Conservation (phyloP, 2,888 invertebrate genomes). For the Agrochola circellaris region DNA sequence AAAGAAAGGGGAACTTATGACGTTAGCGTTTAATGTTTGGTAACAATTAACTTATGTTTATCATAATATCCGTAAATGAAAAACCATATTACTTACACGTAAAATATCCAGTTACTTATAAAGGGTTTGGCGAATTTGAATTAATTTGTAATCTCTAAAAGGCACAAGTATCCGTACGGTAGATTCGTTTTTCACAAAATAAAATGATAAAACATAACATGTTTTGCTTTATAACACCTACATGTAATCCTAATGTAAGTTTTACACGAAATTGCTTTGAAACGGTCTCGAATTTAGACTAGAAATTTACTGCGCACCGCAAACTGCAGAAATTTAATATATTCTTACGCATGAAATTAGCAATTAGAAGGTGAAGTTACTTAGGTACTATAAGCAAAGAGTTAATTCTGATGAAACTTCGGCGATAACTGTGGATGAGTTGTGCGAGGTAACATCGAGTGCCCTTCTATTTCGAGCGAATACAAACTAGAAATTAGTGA, state of each 20-base stretch:
- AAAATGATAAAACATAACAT: constrained; percentile 14
- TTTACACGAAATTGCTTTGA: constrained; percentile 27
- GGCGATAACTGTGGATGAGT: constrained; percentile 12
- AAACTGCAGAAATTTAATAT: constrained; percentile 42
- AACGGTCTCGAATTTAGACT: constrained; percentile 37
- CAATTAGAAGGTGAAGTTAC: constrained; percentile 33
- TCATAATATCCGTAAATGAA: not conserved
- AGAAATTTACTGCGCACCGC: constrained; percentile 44
- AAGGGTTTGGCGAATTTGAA: constrained; percentile 38
- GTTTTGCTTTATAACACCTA: constrained; percentile 12
- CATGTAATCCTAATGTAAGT: constrained; percentile 29
- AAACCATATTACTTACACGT: constrained; percentile 11
- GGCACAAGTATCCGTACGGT: not conserved
- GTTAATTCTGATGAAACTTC: constrained; percentile 47
- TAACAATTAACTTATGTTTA: constrained; percentile 5
- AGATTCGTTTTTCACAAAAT: constrained; percentile 1
- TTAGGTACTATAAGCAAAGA: constrained; percentile 9
- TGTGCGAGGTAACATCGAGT: constrained; percentile 26
- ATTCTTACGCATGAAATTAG: constrained; percentile 40
- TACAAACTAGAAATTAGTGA: constrained; percentile 55
- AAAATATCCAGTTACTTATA: constrained; percentile 36
- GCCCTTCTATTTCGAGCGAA: constrained; percentile 23
- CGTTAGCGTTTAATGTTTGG: not conserved
- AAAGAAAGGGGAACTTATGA: not conserved
- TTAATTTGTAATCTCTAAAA: constrained; percentile 28